Evolutionary conservation across 1,140 invertebrate species (phyloP).

Genomic region (Kradibia gibbosae): DNA sequence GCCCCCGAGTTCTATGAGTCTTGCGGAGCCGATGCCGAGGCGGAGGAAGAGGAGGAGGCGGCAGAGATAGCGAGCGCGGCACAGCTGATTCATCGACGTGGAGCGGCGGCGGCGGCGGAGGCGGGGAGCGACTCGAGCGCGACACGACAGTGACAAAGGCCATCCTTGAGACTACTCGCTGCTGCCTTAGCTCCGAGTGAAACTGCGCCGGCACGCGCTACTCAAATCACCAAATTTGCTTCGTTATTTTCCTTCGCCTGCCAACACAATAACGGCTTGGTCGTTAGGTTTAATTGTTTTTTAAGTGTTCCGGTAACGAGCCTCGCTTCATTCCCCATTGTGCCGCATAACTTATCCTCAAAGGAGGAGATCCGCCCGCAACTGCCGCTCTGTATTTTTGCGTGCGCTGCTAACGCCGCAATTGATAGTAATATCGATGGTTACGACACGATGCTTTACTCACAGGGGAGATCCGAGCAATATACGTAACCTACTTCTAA

Average conservation of each 20-base stretch:
- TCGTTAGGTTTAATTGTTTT: not conserved
- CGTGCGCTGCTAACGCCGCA: not conserved
- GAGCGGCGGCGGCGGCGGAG: not conserved
- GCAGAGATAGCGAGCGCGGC: not conserved
- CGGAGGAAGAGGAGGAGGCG: not conserved
- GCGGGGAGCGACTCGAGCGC: not conserved
- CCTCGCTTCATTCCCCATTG: not conserved
- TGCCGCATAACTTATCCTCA: not conserved
- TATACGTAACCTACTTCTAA: not conserved
- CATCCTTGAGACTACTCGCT: conserved; percentile 27
- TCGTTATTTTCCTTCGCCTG: not conserved
- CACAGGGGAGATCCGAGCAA: not conserved
- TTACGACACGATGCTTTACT: not conserved
- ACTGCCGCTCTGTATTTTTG: not conserved
- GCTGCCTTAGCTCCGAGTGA: too few relatives aligned
- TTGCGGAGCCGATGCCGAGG: too few relatives aligned
- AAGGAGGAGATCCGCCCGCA: not conserved
- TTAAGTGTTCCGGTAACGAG: not conserved
- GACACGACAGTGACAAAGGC: conserved; percentile 31
- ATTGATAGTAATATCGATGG: not conserved
- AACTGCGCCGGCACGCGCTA: not conserved
- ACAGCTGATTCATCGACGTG: conserved; percentile 45
- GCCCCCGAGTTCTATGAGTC: too few relatives aligned
- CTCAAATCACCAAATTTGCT: too few relatives aligned
- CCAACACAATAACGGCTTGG: not conserved